phyloP scores from a whole-genome alignment of 2,797 vertebrate genomes.

The Sebastes nivosus region DNA sequence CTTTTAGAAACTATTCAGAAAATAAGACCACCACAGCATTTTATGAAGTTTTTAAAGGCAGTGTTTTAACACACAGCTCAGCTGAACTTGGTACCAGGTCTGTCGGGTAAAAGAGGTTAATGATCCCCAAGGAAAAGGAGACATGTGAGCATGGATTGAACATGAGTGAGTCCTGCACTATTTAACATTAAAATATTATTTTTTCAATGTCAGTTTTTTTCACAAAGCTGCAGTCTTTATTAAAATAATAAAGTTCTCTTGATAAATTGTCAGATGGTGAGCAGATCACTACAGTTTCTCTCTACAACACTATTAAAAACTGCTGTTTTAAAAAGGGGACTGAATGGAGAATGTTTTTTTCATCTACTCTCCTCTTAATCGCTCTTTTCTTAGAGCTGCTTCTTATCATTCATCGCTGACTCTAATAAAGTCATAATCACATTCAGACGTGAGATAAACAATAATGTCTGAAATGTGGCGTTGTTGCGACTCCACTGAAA shows the following conservation, averaged over 20 bases:
- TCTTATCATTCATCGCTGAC: neutral
- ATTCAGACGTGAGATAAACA: neutral
- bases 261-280: neutral
- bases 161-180: neutral
- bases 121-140: neutral
- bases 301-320: neutral
- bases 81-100: no score
- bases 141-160: neutral
- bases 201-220: neutral
- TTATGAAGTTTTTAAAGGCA: no score
- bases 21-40: no score
- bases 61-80: no score
- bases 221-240: neutral
- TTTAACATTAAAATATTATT: neutral
- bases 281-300: neutral
- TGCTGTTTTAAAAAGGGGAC: neutral
- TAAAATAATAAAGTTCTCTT: neutral
- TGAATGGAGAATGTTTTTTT: neutral
- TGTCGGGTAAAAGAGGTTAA: neutral
- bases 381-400: neutral
- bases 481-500: neutral
- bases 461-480: neutral
- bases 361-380: neutral
- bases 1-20: no score
- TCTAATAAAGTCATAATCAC: neutral